Evolutionary conservation across 2,797 vertebrate species (phyloP), one percentile per base, ranked within the genome.

Genomic region (Prionace glauca): DNA sequence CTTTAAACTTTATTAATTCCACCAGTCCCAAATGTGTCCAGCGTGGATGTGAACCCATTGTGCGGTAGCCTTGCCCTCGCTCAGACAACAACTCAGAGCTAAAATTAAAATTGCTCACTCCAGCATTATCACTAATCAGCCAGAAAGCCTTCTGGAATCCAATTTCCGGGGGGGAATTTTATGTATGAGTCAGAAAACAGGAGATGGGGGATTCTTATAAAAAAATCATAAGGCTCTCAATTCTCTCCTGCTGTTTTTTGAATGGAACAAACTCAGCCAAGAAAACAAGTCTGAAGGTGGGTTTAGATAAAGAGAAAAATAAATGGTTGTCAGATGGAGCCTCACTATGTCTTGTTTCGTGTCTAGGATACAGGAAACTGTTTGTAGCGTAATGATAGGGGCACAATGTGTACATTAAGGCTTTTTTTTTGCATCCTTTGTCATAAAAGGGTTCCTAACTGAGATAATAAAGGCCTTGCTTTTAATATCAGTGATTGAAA

Each of bases 391-490:
- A 94, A 72, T 94, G 67, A 94, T 50, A 94, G 92, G 36, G 92
- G 67, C 92, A 94, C 92, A 94, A 74, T 94, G 92, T 72, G 69
- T 94, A 94, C 67, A 94, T 94, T 94, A 94, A 74, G 92, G 67
- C 69, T 94, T 26, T 72, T 56, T 50, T 72, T 56, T 26, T 72
- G 92, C 92, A 74, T 69, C 69, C 41, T 71, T 71, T 72, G 92
- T 72, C 92, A 94, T 94, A 94, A 94, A 94, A 74, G 24, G 92
- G 69, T 72, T 94, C 92, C 92, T 94, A 94, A 94, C 92, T 71
- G 92, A 94, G 92, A 94, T 94, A 94, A 94, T 94, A 94, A 94
- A 94, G 67, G 36, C 67, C 67, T 41, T 72, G 92, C 92, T 50
- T 94, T 94, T 94, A 94, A 94, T 69, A 94, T 94, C 36, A 94